Percentiles rank a stretch among this genome's conserved stretches.
Conservation (phyloP, 2,797 vertebrate species). For the Eupleurogrammus muticus region DNA sequence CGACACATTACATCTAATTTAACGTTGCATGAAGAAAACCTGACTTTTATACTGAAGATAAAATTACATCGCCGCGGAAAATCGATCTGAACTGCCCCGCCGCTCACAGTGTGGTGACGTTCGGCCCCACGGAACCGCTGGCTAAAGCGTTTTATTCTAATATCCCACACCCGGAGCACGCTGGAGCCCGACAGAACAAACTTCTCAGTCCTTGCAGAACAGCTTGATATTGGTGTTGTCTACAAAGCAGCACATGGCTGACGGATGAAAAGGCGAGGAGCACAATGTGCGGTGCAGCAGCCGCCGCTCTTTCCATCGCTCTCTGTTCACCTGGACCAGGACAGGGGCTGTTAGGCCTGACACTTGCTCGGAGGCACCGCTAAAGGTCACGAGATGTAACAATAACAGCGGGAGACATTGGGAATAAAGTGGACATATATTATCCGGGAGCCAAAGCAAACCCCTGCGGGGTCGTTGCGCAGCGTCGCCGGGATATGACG, state of each 20-base stretch:
- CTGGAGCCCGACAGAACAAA: background rate
- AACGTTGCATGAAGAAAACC: background rate
- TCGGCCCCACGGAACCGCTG: background rate
- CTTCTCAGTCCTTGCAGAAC: background rate
- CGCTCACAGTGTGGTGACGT: background rate
- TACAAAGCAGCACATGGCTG: slow-evolving; percentile 4
- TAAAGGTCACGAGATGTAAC: slow-evolving; percentile 67
- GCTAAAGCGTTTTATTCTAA: slow-evolving; percentile 11
- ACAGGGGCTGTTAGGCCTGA: slow-evolving; percentile 53
- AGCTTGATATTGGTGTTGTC: slow-evolving; percentile 8
- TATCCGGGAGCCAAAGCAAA: slow-evolving; percentile 55
- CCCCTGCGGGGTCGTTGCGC: slow-evolving; percentile 50
- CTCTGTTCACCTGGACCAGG: slow-evolving; percentile 44
- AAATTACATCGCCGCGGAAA: background rate
- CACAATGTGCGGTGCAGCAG: slow-evolving; percentile 40
- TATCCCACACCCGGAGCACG: background rate
- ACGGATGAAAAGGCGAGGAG: slow-evolving; percentile 32
- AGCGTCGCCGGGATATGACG: slow-evolving; percentile 39
- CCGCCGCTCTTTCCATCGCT: slow-evolving; percentile 18
- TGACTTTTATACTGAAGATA: background rate
- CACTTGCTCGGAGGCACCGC: slow-evolving; percentile 62
- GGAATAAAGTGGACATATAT: slow-evolving; percentile 73
- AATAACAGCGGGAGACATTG: slow-evolving; percentile 56
- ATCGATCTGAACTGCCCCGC: background rate
- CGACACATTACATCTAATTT: background rate